A percentile compares a stretch with the other conserved stretches of the same genome.
Evolutionary conservation across 2,797 vertebrate genomes (phyloP).

Genomic region (Echiichthys vipera): DNA sequence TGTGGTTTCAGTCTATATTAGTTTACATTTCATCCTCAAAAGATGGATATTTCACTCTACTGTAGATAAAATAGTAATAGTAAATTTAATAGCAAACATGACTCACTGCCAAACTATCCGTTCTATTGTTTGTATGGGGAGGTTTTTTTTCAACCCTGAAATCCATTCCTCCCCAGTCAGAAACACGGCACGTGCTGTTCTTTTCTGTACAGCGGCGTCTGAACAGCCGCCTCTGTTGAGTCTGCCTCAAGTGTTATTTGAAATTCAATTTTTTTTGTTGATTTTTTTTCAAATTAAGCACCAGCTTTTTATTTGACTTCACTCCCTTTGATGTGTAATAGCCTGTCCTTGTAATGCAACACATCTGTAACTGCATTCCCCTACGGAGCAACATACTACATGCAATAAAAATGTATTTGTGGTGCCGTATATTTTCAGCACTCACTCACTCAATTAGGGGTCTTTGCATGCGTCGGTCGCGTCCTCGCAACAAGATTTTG

Average conservation of each 20-base stretch:
- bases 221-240: constrained; percentile 12
- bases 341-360: constrained; percentile 31
- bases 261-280: constrained; percentile 66
- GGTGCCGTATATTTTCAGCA: not conserved
- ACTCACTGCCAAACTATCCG: constrained; percentile 10
- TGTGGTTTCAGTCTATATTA: not conserved
- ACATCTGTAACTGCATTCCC: constrained; percentile 26
- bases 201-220: constrained; percentile 1
- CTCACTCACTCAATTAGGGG: not conserved
- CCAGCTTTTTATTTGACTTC: constrained; percentile 46
- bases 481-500: not conserved
- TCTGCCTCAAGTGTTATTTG: constrained; percentile 45
- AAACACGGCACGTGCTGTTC: constrained; percentile 6
- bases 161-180: constrained; percentile 39
- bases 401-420: constrained; percentile 17
- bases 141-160: constrained; percentile 29
- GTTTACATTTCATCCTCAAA: not conserved
- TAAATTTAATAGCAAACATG: not conserved
- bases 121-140: constrained; percentile 7
- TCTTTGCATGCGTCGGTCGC: constrained; percentile 1
- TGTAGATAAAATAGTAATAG: not conserved
- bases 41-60: not conserved
- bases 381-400: constrained; percentile 5
- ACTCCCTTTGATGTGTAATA: constrained; percentile 53
- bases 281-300: constrained; percentile 57